Evolutionary conservation across 2,113 vertebrate species (phyloP).

Genomic region (Poeciliopsis occidentalis): DNA sequence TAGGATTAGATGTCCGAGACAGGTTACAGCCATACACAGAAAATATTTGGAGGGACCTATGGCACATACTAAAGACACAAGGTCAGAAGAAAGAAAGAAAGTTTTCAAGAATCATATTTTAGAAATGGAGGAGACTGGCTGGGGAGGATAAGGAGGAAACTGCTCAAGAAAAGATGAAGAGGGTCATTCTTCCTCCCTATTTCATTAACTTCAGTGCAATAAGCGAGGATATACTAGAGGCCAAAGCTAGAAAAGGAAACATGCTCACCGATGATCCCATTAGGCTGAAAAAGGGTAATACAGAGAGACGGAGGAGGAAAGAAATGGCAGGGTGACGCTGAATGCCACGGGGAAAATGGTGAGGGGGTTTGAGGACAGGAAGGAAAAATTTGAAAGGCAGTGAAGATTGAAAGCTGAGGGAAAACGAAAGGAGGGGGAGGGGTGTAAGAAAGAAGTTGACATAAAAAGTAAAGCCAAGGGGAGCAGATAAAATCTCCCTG

Average conservation of each 20-base stretch:
- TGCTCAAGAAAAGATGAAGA: background rate
- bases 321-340: slow-evolving; percentile 31
- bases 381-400: slow-evolving; percentile 22
- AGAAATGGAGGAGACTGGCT: slow-evolving; percentile 2
- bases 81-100: slow-evolving; percentile 7
- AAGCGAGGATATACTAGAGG: slow-evolving; percentile 45
- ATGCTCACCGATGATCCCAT: slow-evolving; percentile 66
- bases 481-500: slow-evolving; percentile 26
- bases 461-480: slow-evolving; percentile 13
- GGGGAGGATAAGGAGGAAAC: slow-evolving; percentile 4
- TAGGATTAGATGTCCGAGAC: slow-evolving; percentile 18
- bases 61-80: slow-evolving; percentile 17
- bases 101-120: slow-evolving; percentile 26
- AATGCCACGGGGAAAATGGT: slow-evolving; percentile 33
- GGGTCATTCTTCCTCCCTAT: slow-evolving; percentile 50
- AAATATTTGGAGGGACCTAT: slow-evolving; percentile 4
- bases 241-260: slow-evolving; percentile 45
- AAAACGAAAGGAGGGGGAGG: slow-evolving; percentile 25
- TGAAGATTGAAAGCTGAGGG: slow-evolving; percentile 18
- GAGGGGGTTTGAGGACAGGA: slow-evolving; percentile 26
- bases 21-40: background rate
- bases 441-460: slow-evolving; percentile 12
- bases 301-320: slow-evolving; percentile 34
- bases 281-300: slow-evolving; percentile 58
- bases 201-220: slow-evolving; percentile 68